Conservation (phyloP, 2,888 invertebrate genomes). For the Folsomia manolachei region DNA sequence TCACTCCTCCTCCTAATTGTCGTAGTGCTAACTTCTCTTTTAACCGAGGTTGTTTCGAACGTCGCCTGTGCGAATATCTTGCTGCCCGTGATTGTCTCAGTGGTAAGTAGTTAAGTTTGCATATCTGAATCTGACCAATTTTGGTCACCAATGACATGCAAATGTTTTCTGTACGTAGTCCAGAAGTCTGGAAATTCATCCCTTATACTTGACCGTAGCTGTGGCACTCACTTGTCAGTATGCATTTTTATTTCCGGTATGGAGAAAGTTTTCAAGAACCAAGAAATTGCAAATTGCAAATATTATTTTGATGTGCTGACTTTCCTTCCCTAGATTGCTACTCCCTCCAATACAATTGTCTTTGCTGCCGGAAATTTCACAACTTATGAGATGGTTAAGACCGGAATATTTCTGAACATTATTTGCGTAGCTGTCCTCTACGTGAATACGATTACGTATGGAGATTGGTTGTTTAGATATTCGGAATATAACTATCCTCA, state of each 20-base stretch:
- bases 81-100: slow-evolving; percentile 27
- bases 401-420: slow-evolving; percentile 44
- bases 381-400: slow-evolving; percentile 44
- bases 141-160: too few species aligned
- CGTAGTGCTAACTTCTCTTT: slow-evolving; percentile 28
- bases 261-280: too few species aligned
- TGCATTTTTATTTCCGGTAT: slow-evolving; percentile 63
- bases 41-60: slow-evolving; percentile 38
- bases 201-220: slow-evolving; percentile 84
- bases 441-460: slow-evolving; percentile 38
- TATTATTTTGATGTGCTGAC: too few species aligned
- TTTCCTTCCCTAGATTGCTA: slow-evolving; percentile 85
- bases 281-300: too few species aligned
- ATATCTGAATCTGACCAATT: too few species aligned
- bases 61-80: slow-evolving; percentile 25
- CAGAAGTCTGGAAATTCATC: slow-evolving; percentile 70
- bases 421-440: slow-evolving; percentile 42
- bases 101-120: slow-evolving; percentile 20
- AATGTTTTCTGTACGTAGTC: slow-evolving; percentile 62
- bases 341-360: slow-evolving; percentile 90
- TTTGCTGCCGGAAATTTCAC: slow-evolving; percentile 69
- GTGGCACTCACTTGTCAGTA: slow-evolving; percentile 84
- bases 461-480: slow-evolving; percentile 42
- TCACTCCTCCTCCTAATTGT: slow-evolving; percentile 22
- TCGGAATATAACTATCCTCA: slow-evolving; percentile 35